phyloP scores from a whole-genome alignment of 1,140 invertebrate genomes.

The Drosophila kurseongensis region DNA sequence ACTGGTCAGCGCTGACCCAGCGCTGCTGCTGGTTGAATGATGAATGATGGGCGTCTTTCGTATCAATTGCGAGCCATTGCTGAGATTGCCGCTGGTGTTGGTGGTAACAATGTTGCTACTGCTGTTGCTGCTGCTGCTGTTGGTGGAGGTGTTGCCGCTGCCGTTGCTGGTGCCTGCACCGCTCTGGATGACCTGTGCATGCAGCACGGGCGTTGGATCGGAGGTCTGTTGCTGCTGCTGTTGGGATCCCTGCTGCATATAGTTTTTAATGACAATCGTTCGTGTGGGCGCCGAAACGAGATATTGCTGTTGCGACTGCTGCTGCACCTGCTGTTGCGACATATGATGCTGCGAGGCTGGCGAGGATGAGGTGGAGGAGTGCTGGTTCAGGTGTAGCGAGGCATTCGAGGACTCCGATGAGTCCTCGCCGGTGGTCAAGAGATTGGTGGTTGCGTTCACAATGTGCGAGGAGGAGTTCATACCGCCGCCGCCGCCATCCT shows the following conservation, averaged over 20 bases:
- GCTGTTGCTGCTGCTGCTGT: conserved; percentile 11
- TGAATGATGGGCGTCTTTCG: conserved; percentile 81
- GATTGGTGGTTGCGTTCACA: conserved; percentile 62
- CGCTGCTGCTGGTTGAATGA: conserved; percentile 61
- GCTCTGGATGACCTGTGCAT: conserved; percentile 81
- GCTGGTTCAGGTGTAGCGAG: conserved; percentile 74
- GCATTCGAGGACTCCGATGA: conserved; percentile 80
- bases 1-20: conserved; percentile 53
- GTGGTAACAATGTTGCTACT: conserved; percentile 10
- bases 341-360: conserved; percentile 39
- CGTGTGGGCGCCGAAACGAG: conserved; percentile 70
- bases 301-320: conserved; percentile 61
- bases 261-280: conserved; percentile 80
- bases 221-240: conserved; percentile 51
- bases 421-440: conserved; percentile 77
- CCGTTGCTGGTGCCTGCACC: conserved; percentile 75
- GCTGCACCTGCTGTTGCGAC: conserved; percentile 39
- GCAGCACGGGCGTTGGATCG: conserved; percentile 64
- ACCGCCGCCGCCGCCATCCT: conserved; percentile 30
- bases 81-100: conserved; percentile 41
- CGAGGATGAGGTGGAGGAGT: conserved; percentile 64
- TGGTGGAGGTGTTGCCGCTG: conserved; percentile 29
- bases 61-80: conserved; percentile 62
- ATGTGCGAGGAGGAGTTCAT: conserved; percentile 56
- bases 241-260: conserved; percentile 63